A percentile compares a stretch with the other conserved stretches of the same genome.
Evolutionary conservation across 1,140 invertebrate genomes (phyloP).

Genomic region (Ditylenchus dipsaci): DNA sequence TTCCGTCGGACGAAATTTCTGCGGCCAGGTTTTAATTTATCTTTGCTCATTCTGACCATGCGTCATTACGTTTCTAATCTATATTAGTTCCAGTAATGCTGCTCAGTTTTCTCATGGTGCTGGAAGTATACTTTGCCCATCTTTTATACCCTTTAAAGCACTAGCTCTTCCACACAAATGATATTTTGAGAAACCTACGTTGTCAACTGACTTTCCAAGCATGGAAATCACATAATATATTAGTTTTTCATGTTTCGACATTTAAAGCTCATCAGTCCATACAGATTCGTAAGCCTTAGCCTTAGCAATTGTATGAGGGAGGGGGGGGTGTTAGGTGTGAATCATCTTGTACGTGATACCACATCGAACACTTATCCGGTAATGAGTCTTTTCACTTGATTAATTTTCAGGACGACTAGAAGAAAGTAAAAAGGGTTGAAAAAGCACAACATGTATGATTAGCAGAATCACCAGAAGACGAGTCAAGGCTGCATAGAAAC

Average conservation of each 20-base stretch:
- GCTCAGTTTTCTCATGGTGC: slow-evolving; percentile 32
- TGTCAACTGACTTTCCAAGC: neutral
- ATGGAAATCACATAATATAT: neutral
- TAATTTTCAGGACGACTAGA: too few relatives aligned
- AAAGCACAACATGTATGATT: too few relatives aligned
- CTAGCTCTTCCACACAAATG: slow-evolving; percentile 78
- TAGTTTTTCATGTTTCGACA: slow-evolving; percentile 48
- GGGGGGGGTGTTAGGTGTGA: slow-evolving; percentile 58
- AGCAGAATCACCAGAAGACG: too few relatives aligned
- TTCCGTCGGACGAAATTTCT: too few relatives aligned
- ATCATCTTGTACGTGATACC: slow-evolving; percentile 62
- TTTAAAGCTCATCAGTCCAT: slow-evolving; percentile 81
- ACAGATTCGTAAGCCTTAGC: slow-evolving; percentile 68
- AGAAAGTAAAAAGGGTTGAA: too few relatives aligned
- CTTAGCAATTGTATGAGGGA: too few relatives aligned
- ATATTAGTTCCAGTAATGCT: slow-evolving; percentile 22
- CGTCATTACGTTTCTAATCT: neutral
- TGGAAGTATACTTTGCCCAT: slow-evolving; percentile 6
- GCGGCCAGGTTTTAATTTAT: too few relatives aligned
- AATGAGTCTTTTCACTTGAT: too few relatives aligned
- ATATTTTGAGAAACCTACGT: slow-evolving; percentile 63
- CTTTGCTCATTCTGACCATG: too few relatives aligned
- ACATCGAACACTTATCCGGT: slow-evolving; percentile 59
- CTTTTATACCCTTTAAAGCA: slow-evolving; percentile 54
- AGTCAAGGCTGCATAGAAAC: too few relatives aligned